Percentiles rank a stretch among this genome's conserved stretches.
Conservation (phyloP, 2,113 vertebrate species). For the Epinephelus cyanopodus region DNA sequence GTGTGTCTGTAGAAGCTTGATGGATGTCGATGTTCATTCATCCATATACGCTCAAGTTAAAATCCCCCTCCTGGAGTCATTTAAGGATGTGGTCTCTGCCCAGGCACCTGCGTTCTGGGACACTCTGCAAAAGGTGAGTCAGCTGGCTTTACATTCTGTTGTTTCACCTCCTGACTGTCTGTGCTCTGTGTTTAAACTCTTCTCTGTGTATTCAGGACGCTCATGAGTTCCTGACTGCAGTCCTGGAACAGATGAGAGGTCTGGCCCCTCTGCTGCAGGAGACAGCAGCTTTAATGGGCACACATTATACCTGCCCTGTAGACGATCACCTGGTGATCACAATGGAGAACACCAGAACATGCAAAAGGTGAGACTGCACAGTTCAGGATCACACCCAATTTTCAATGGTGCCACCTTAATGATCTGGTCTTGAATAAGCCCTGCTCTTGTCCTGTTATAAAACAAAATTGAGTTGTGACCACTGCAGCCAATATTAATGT, state of each 20-base stretch:
- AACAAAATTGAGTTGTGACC: no score
- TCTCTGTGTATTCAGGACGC: slow-evolving; percentile 10
- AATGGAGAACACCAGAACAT: slow-evolving; percentile 13
- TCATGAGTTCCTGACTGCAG: slow-evolving; percentile 26
- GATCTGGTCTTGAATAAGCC: no score
- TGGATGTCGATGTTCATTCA: no score
- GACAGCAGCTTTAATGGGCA: background rate
- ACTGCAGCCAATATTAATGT: no score
- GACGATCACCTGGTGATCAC: slow-evolving; percentile 4
- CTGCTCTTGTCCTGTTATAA: no score
- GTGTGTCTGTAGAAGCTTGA: no score
- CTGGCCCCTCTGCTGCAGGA: background rate
- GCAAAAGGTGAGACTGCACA: slow-evolving; percentile 1
- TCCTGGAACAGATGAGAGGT: slow-evolving; percentile 24
- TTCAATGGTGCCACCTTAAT: no score
- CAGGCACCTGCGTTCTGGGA: no score
- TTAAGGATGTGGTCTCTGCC: background rate
- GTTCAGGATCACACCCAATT: no score
- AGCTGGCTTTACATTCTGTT: no score
- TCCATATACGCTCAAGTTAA: background rate
- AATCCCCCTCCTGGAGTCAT: background rate
- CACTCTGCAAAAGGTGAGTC: no score
- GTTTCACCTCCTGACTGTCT: background rate
- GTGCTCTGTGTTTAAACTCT: background rate
- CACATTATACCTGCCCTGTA: slow-evolving; percentile 6